Conservation (phyloP, 2,797 vertebrate genomes). For the Aeoliscus strigatus region DNA sequence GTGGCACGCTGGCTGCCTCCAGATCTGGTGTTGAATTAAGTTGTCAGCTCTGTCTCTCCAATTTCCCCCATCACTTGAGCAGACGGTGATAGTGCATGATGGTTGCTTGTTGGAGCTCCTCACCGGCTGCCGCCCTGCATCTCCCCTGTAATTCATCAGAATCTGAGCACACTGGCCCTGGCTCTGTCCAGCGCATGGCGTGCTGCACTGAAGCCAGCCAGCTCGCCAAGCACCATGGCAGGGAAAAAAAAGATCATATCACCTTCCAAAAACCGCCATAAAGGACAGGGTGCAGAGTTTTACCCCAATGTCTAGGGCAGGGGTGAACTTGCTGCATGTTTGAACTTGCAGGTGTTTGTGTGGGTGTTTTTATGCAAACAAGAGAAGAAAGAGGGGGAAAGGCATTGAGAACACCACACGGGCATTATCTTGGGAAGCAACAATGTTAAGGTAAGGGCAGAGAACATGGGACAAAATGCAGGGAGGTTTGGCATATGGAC, state of each 20-base stretch:
- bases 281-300: constrained; percentile 66
- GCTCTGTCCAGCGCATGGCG: constrained; percentile 60
- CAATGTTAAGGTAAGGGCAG: constrained; percentile 59
- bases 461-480: constrained; percentile 60
- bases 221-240: constrained; percentile 59
- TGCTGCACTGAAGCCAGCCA: constrained; percentile 59
- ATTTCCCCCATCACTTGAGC: constrained; percentile 74
- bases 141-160: constrained; percentile 83
- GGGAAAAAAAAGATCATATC: constrained; percentile 64
- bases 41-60: constrained; percentile 80
- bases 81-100: constrained; percentile 78
- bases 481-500: constrained; percentile 64
- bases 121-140: constrained; percentile 82
- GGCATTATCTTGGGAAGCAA: constrained; percentile 37
- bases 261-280: constrained; percentile 75
- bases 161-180: constrained; percentile 56
- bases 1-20: constrained; percentile 76
- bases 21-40: constrained; percentile 81
- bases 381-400: constrained; percentile 17
- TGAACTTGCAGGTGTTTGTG: constrained; percentile 46
- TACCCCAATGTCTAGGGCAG: constrained; percentile 42
- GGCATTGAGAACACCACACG: constrained; percentile 27
- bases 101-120: constrained; percentile 78
- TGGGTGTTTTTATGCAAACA: constrained; percentile 33
- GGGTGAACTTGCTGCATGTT: constrained; percentile 29